A percentile compares a stretch with the other conserved stretches of the same genome.
Evolutionary conservation across 2,888 invertebrate genomes (phyloP).

Genomic region (Philhelius pedissequus): DNA sequence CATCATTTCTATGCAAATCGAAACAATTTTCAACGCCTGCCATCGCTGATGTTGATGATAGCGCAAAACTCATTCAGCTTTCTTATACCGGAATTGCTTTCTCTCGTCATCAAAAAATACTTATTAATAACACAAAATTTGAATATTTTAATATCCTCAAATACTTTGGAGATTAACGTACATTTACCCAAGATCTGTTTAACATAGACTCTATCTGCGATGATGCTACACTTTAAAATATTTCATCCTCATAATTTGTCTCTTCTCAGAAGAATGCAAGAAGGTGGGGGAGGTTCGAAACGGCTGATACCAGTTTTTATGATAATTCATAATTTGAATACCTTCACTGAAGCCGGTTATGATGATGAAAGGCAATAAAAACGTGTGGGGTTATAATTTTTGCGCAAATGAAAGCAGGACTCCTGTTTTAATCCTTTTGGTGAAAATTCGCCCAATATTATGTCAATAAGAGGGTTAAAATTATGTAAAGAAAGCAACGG

Average conservation of each 20-base stretch:
- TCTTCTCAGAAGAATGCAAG: not conserved
- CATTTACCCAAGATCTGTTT: slow-evolving; percentile 54
- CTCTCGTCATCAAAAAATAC: slow-evolving; percentile 67
- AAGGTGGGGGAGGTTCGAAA: slow-evolving; percentile 12
- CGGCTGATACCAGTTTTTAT: slow-evolving; percentile 58
- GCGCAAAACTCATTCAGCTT: slow-evolving; percentile 31
- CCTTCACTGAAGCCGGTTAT: slow-evolving; percentile 42
- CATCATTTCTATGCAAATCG: slow-evolving; percentile 74
- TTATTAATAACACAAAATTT: slow-evolving; percentile 64
- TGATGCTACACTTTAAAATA: slow-evolving; percentile 44
- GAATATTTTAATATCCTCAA: slow-evolving; percentile 64
- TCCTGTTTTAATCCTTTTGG: slow-evolving; percentile 76
- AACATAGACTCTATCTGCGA: slow-evolving; percentile 54
- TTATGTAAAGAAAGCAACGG: not conserved
- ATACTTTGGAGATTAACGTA: slow-evolving; percentile 63
- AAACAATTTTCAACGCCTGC: slow-evolving; percentile 71
- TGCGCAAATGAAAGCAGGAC: not conserved
- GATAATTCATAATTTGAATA: slow-evolving; percentile 64
- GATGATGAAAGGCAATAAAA: slow-evolving; percentile 62
- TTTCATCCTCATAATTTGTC: slow-evolving; percentile 16
- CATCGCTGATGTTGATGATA: slow-evolving; percentile 51
- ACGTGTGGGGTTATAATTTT: slow-evolving; percentile 39
- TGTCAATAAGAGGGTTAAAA: slow-evolving; percentile 14
- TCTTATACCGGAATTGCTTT: slow-evolving; percentile 55
- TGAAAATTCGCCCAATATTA: slow-evolving; percentile 74